Conservation (phyloP, 1,140 invertebrate species). For the Pollicipes pollicipes region DNA sequence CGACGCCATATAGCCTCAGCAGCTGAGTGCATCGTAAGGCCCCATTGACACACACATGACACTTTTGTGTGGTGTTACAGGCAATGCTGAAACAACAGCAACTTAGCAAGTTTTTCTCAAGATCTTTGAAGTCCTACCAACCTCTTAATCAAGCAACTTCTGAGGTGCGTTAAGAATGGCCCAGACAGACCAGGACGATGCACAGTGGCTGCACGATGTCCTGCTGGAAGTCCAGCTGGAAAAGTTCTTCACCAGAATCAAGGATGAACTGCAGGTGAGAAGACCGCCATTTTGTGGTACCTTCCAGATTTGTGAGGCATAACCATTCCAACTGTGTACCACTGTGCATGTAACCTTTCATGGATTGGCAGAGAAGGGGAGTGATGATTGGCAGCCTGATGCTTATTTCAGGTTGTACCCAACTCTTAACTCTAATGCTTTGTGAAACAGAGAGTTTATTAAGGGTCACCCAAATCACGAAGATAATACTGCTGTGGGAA, state of each 20-base stretch:
- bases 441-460: not conserved
- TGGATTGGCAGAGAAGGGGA: not conserved
- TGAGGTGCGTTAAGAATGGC: too few relatives aligned
- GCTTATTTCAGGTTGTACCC: not conserved
- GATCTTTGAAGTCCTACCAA: too few relatives aligned
- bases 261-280: slow-evolving; percentile 68
- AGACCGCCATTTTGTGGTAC: too few relatives aligned
- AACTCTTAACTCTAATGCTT: not conserved
- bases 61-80: too few relatives aligned
- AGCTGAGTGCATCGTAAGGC: too few relatives aligned
- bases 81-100: too few relatives aligned
- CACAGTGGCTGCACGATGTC: slow-evolving; percentile 34
- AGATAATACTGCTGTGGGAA: too few relatives aligned
- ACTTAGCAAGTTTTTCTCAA: not conserved
- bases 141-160: too few relatives aligned
- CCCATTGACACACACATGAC: too few relatives aligned
- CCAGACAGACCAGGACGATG: not conserved
- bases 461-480: too few relatives aligned
- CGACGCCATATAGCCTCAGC: too few relatives aligned
- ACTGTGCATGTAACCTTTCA: not conserved
- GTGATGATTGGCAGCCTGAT: not conserved
- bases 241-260: slow-evolving; percentile 72
- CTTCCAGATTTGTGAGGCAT: too few relatives aligned
- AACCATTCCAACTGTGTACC: slow-evolving; percentile 18
- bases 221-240: slow-evolving; percentile 77